Evolutionary conservation across 2,888 invertebrate species (phyloP), one percentile per base, ranked within the genome.

Genomic region (Microplitis manilae): DNA sequence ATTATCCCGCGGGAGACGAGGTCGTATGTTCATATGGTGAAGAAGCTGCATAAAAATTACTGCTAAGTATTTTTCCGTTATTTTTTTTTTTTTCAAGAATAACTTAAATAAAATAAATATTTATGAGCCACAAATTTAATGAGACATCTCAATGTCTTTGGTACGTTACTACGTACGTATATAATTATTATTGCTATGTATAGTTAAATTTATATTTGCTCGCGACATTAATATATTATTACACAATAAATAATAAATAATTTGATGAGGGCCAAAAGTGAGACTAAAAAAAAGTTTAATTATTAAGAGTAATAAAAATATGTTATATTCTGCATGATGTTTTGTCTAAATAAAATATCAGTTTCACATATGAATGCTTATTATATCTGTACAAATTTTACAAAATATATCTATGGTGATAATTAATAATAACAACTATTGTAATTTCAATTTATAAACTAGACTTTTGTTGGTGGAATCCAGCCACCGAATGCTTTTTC

Each of bases 401-500:
- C 50, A 50, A 50, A 50, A 50, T 50, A 50, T 50, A 8, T 50
- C 50, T 13, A 50, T 50, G 30, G 30, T 30, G 30, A 30, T 30
- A 30, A 30, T 30, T 30, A 30, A 30, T 30, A 30, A 30, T 30
- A 30, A 30, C 4, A 20, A 41, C 50, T 8, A 41, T 68, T 8
- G 40, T 50, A 17, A 20, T 9, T 8, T 15, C n/a, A 38, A 38
- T 39, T 20, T 60, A 30, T 50, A 20, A 50, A 67, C 75, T 59
- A 77, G 9, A 41, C 73, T 6, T 69, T 71, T 38, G 40, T 50
- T 38, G 94, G 93, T 8, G 93, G 92, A 59, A 91, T 88, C 97
- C 97, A 97, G 0, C 97, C 97, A 1, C 96, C 96, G 88, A 96
- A 96, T 8, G 92, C 93, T 61, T 91, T 91, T 86, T 97, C 96